These are phyloP conservation scores for Amazona guildingii DNA, from an alignment of 2,113 vertebrate species.

Conservation along the genomic window DNA sequence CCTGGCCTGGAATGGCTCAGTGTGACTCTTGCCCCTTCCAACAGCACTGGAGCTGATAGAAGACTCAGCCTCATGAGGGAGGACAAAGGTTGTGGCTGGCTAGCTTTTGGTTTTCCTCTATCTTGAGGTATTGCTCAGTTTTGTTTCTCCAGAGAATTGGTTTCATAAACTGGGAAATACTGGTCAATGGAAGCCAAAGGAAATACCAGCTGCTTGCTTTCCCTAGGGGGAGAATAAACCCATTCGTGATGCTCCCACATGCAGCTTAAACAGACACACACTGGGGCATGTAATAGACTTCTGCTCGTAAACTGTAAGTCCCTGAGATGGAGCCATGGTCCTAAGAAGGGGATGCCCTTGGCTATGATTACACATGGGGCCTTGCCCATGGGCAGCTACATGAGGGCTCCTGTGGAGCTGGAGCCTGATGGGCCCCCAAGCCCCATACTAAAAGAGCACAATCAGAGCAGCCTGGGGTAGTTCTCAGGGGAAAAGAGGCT, in stretches of 20 bases:
- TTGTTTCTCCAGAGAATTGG: not conserved
- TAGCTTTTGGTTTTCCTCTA: not conserved
- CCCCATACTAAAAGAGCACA: not conserved
- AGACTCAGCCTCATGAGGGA: not conserved
- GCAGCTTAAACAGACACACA: not conserved
- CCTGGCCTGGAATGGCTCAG: not conserved
- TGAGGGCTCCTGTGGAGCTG: not conserved
- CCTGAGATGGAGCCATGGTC: rapidly evolving
- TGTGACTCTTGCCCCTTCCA: rapidly evolving
- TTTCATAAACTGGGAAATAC: not conserved
- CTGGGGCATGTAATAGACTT: not conserved
- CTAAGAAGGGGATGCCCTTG: not conserved
- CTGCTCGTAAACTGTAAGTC: not conserved
- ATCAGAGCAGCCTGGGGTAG: not conserved
- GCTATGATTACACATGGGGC: not conserved
- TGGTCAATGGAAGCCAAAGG: not conserved
- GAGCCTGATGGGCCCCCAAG: not conserved
- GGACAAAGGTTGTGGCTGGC: not conserved
- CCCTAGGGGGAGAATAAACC: not conserved
- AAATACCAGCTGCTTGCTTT: not conserved
- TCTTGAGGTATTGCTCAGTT: rapidly evolving
- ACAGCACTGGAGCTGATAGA: too few species aligned
- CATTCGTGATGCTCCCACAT: rapidly evolving
- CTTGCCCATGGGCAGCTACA: not conserved
- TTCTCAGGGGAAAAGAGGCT: not conserved